Percentiles rank a stretch among this genome's conserved stretches.
Evolutionary conservation across 2,113 vertebrate genomes (phyloP).

Genomic region (Myotis lucifugus): DNA sequence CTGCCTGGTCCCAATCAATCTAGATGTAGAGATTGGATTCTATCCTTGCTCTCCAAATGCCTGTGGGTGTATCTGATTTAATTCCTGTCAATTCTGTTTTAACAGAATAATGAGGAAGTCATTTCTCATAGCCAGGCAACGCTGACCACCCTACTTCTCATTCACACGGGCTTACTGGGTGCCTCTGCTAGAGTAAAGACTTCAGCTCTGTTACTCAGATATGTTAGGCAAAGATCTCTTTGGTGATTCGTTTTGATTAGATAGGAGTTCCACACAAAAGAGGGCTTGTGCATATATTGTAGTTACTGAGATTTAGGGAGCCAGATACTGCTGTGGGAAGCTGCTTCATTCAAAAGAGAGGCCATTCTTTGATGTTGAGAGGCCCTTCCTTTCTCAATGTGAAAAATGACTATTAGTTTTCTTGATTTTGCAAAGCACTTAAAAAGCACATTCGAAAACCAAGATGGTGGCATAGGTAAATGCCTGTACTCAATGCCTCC

Average conservation of each 20-base stretch:
- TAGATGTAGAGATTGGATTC: not conserved
- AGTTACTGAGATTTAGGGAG: conserved; percentile 70
- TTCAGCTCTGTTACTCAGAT: conserved; percentile 63
- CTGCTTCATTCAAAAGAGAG: conserved; percentile 66
- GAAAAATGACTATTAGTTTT: conserved; percentile 51
- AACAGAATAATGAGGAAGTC: conserved; percentile 11
- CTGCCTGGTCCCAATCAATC: conserved; percentile 11
- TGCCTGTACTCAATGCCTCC: too few species aligned
- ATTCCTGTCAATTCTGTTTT: conserved; percentile 61
- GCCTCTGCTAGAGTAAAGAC: conserved; percentile 52
- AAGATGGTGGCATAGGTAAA: too few species aligned
- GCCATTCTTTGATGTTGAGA: conserved; percentile 59
- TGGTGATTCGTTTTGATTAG: conserved; percentile 74
- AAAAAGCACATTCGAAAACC: conserved; percentile 3
- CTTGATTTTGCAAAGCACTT: conserved; percentile 62
- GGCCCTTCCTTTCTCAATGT: not conserved
- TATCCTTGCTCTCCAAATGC: conserved; percentile 15
- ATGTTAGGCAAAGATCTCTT: conserved; percentile 65
- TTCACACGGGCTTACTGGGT: conserved; percentile 57
- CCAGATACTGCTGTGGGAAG: conserved; percentile 70
- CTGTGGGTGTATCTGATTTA: conserved; percentile 17
- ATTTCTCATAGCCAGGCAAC: conserved; percentile 46
- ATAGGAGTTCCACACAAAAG: conserved; percentile 63
- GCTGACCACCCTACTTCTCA: conserved; percentile 42
- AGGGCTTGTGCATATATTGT: conserved; percentile 69